Evolutionary conservation across 2,113 vertebrate genomes (phyloP), one percentile per base, ranked within the genome.

Genomic region (Oreochromis spilurus): DNA sequence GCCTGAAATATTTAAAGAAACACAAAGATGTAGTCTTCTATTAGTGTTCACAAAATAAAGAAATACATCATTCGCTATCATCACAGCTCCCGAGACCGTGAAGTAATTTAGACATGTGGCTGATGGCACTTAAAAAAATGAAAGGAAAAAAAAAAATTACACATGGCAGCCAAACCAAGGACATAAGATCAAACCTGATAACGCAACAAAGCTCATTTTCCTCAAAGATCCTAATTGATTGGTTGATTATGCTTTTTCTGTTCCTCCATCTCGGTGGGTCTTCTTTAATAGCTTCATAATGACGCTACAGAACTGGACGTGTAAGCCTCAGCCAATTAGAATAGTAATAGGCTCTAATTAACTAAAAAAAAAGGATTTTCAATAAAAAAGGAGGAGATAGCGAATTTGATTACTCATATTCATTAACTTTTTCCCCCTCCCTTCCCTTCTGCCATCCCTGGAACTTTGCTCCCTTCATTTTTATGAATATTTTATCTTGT

Each of bases 291-390:
- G 94, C 95, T 95, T 92, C 90, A 90, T 95, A 96, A 96, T 95
- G 91, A 95, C 85, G 89, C 93, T 78, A 86, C 93, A 62, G 92
- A 94, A 92, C 94, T 95, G 90, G 93, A 95, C 95, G 90, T 91
- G 92, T 94, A 95, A 84, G 95, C 91, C 94, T 94, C 92, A 93
- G 90, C 93, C 96, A 96, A 97, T 96, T 97, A 97, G 91, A 96
- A 96, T 98, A 98, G 97, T 96, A 97, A 97, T 96, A 97, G 97
- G 97, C 96, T 98, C 98, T 99, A 98, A 99, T 99, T 98, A 99
- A 97, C 96, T 96, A 84, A 65, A 88, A 91, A 97, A 97, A 97
- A 95, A 97, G 96, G 96, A 97, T 96, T 97, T 98, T 98, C 97
- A 97, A 97, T 97, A 97, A 97, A 97, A 97, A 97, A 91, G 88